phyloP scores from a whole-genome alignment of 2,888 invertebrate genomes.

The Andricus curvator region DNA sequence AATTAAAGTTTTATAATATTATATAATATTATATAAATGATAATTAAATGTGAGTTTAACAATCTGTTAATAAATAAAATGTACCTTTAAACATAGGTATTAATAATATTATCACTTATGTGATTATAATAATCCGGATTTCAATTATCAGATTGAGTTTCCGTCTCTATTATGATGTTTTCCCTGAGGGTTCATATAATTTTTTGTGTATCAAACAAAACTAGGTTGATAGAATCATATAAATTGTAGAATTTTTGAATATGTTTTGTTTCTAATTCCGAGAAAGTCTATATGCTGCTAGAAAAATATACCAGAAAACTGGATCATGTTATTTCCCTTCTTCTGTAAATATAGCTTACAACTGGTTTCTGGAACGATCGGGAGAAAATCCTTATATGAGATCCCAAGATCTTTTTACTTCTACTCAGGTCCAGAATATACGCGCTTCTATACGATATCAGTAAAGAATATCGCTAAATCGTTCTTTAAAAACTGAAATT shows the following conservation, averaged over 20 bases:
- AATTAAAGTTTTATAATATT: too few relatives aligned
- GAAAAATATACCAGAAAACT: background rate
- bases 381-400: background rate
- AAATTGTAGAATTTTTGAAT: too few relatives aligned
- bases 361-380: conserved; percentile 7
- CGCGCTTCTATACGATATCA: background rate
- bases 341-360: conserved; percentile 11
- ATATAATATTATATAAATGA: too few relatives aligned
- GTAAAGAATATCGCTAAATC: conserved; percentile 5
- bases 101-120: too few relatives aligned
- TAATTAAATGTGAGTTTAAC: background rate
- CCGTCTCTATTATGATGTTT: too few relatives aligned
- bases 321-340: conserved; percentile 10
- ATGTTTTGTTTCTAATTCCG: background rate
- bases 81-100: background rate
- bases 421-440: background rate
- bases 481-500: conserved; percentile 13
- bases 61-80: too few relatives aligned
- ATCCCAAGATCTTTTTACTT: conserved; percentile 6
- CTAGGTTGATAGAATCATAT: too few relatives aligned
- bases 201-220: too few relatives aligned
- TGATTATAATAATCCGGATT: too few relatives aligned
- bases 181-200: too few relatives aligned
- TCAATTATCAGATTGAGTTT: too few relatives aligned
- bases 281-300: background rate